Conservation (phyloP, 2,888 invertebrate genomes). For the Scaeva pyrastri region DNA sequence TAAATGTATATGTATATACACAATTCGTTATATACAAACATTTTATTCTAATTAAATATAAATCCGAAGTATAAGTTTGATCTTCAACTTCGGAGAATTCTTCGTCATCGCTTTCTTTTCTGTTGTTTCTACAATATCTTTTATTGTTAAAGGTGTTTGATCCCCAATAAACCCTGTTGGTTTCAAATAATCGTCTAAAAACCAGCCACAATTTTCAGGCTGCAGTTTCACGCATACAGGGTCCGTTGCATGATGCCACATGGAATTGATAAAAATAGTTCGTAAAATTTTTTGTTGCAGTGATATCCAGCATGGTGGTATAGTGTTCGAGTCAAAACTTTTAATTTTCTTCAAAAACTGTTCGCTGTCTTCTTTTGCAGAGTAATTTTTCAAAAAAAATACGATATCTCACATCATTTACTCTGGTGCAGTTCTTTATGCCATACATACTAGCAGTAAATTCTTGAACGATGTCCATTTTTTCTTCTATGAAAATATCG, state of each 20-base stretch:
- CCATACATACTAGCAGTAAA: conserved; percentile 6
- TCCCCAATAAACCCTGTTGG: neutral
- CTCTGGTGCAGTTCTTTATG: neutral
- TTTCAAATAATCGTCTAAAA: neutral
- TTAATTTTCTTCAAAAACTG: neutral
- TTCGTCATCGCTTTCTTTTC: neutral
- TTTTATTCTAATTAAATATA: too few relatives aligned
- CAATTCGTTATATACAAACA: neutral
- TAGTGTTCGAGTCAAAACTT: neutral
- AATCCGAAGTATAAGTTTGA: neutral
- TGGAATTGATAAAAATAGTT: neutral
- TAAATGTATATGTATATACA: too few relatives aligned
- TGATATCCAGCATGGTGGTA: conserved; percentile 1
- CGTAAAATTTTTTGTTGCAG: neutral
- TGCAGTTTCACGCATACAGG: neutral
- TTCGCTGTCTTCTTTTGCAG: neutral
- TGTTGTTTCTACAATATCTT: neutral
- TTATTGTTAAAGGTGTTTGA: neutral
- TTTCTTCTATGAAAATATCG: neutral
- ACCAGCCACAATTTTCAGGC: neutral
- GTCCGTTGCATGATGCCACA: neutral
- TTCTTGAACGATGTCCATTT: neutral
- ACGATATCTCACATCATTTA: neutral
- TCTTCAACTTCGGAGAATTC: neutral
- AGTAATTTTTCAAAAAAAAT: neutral